Conservation (phyloP, 2,888 invertebrate species). For the Andrena dorsata region DNA sequence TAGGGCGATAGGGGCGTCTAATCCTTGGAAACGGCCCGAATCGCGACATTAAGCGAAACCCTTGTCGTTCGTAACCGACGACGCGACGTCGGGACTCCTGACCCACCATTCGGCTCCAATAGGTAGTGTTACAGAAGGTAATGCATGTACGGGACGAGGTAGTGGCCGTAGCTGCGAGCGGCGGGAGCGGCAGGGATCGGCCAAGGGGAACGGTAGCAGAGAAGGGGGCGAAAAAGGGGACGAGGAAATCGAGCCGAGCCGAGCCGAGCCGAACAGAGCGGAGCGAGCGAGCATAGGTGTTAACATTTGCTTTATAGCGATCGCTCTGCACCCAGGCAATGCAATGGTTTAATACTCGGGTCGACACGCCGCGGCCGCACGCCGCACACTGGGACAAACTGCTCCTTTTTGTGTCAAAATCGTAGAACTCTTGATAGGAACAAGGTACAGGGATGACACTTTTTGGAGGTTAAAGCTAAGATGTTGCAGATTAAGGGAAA, state of each 20-base stretch:
- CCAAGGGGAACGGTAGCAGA: slow-evolving; percentile 10
- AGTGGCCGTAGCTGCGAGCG: background rate
- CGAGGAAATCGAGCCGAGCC: slow-evolving; percentile 46
- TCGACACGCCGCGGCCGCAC: slow-evolving; percentile 59
- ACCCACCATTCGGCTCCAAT: slow-evolving; percentile 48
- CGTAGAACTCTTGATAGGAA: too few species aligned
- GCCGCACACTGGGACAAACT: too few species aligned
- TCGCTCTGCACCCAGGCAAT: slow-evolving; percentile 69
- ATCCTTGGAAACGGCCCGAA: slow-evolving; percentile 64
- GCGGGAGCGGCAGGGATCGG: slow-evolving; percentile 18
- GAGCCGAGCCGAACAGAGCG: background rate
- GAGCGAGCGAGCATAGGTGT: slow-evolving; percentile 72
- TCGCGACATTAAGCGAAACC: slow-evolving; percentile 67
- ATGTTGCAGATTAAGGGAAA: too few species aligned
- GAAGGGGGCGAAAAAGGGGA: slow-evolving; percentile 39
- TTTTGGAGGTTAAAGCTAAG: too few species aligned
- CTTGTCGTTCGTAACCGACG: slow-evolving; percentile 43
- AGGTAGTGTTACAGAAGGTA: slow-evolving; percentile 60
- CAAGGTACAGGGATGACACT: too few species aligned
- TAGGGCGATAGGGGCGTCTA: slow-evolving; percentile 51
- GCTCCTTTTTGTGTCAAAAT: too few species aligned
- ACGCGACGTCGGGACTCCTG: slow-evolving; percentile 47
- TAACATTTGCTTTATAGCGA: slow-evolving; percentile 80
- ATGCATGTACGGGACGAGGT: slow-evolving; percentile 61
- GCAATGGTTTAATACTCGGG: slow-evolving; percentile 78